Percentiles rank a stretch among this genome's conserved stretches.
Evolutionary conservation across 2,888 invertebrate species (phyloP).

Genomic region (Erynnis tages): DNA sequence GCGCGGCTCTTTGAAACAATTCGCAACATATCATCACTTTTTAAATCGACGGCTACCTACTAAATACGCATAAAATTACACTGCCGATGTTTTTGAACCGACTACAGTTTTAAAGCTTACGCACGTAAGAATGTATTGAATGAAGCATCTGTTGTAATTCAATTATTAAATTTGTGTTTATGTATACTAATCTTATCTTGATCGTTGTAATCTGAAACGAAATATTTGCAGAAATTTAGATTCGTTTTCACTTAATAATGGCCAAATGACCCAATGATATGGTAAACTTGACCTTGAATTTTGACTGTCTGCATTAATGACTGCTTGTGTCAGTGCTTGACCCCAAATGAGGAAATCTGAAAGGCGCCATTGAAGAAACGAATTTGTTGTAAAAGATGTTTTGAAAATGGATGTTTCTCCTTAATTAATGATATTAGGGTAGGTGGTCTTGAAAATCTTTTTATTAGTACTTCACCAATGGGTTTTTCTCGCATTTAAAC

Average conservation of each 20-base stretch:
- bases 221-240: constrained; percentile 38
- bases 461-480: constrained; percentile 27
- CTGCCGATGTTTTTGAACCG: constrained; percentile 24
- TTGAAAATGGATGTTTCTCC: constrained; percentile 29
- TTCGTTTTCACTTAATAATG: neutral
- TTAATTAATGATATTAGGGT: constrained; percentile 12
- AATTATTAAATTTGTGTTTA: constrained; percentile 31
- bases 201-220: constrained; percentile 34
- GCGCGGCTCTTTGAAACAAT: no score
- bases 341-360: constrained; percentile 37
- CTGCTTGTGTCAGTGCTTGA: constrained; percentile 32
- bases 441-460: constrained; percentile 25
- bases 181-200: constrained; percentile 29
- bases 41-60: no score
- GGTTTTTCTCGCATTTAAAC: constrained; percentile 26
- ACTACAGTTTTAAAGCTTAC: constrained; percentile 32
- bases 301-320: constrained; percentile 40
- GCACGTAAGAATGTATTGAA: constrained; percentile 27
- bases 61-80: constrained; percentile 17
- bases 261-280: neutral
- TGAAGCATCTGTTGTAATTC: constrained; percentile 36
- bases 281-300: constrained; percentile 28
- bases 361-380: constrained; percentile 32
- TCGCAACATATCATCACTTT: no score
- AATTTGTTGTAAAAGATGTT: constrained; percentile 32